Conservation (phyloP, 2,888 invertebrate species). For the Carcina quercana region DNA sequence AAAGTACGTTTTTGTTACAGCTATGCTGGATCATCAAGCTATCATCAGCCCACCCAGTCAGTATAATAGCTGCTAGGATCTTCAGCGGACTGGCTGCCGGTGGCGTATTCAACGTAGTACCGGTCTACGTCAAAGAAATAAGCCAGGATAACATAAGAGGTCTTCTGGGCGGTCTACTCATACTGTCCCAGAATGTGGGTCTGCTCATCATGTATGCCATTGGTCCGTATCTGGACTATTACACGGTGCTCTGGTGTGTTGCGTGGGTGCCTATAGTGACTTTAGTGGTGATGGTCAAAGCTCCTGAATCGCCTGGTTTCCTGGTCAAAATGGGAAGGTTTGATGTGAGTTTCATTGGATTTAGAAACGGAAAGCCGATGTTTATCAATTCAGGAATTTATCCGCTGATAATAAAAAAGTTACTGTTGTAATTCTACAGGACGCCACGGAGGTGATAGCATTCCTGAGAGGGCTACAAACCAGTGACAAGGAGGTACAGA, state of each 20-base stretch:
- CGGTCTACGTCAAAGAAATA: conserved; percentile 46
- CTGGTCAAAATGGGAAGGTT: conserved; percentile 37
- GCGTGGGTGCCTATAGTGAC: conserved; percentile 27
- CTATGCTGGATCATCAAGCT: conserved; percentile 30
- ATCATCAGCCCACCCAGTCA: conserved; percentile 20
- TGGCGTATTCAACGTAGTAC: conserved; percentile 35
- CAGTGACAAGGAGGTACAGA: conserved; percentile 32
- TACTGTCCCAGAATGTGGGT: conserved; percentile 34
- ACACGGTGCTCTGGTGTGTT: conserved; percentile 31
- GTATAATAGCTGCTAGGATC: conserved; percentile 32
- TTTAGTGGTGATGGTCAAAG: conserved; percentile 28
- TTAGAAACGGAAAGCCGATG: too few relatives aligned
- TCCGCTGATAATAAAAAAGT: too few relatives aligned
- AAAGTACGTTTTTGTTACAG: too few relatives aligned
- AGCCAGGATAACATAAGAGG: conserved; percentile 34
- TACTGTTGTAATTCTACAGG: conserved; percentile 36
- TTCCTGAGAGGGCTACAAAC: conserved; percentile 34
- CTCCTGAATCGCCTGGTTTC: conserved; percentile 50
- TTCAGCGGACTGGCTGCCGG: conserved; percentile 33
- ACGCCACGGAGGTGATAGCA: conserved; percentile 33
- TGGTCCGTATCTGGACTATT: conserved; percentile 39
- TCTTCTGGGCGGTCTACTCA: conserved; percentile 27
- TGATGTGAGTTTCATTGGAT: conserved; percentile 31
- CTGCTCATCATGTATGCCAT: conserved; percentile 35
- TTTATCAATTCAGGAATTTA: too few relatives aligned